Evolutionary conservation across 2,797 vertebrate species (phyloP).

Genomic region (Chaetophractus vellerosus): DNA sequence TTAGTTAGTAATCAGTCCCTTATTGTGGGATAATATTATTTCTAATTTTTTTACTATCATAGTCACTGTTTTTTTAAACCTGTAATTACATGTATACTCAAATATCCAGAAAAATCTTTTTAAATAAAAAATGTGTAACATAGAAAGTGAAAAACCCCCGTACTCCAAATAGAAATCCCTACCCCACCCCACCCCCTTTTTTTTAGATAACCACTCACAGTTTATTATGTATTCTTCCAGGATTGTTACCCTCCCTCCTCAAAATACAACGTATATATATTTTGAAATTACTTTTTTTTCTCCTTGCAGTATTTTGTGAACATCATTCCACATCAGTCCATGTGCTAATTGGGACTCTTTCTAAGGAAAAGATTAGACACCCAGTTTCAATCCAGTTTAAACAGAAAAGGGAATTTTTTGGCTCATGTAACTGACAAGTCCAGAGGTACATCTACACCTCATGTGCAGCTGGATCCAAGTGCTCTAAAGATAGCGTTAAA

Average conservation of each 20-base stretch:
- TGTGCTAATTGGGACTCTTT: conserved; percentile 5
- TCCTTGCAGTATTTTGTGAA: conserved; percentile 1
- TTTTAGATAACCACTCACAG: background rate
- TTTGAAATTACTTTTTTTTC: background rate
- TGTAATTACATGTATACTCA: background rate
- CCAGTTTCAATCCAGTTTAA: background rate
- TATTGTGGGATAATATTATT: background rate
- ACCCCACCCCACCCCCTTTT: background rate
- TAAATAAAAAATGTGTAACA: background rate
- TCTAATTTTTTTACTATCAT: background rate
- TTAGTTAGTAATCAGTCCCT: background rate
- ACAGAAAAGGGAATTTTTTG: background rate
- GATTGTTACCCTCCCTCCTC: background rate
- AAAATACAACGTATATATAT: background rate
- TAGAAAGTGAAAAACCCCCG: background rate
- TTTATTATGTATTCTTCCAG: background rate
- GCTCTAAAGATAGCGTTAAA: conserved; percentile 2
- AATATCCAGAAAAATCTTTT: background rate
- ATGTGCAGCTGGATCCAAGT: conserved; percentile 14
- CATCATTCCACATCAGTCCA: conserved; percentile 1
- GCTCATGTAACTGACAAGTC: background rate
- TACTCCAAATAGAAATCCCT: background rate
- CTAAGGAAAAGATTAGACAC: conserved; percentile 24
- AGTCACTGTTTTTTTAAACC: background rate
- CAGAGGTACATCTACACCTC: background rate